phyloP scores from a whole-genome alignment of 2,888 invertebrate genomes.

The Papilio demoleus region DNA sequence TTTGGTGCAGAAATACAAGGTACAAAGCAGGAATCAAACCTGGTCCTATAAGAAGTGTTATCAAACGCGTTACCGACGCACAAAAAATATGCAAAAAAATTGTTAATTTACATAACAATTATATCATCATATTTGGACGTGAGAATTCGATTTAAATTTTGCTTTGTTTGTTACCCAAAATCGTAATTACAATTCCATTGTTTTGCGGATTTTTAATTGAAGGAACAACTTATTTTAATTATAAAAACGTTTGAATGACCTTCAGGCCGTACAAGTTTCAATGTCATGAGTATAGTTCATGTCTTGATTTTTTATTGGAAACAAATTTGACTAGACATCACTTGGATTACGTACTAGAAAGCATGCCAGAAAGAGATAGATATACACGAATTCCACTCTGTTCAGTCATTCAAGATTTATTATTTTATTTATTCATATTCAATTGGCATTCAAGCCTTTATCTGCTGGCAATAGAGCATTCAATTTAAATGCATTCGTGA shows the following conservation, averaged over 20 bases:
- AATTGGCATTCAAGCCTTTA: neutral
- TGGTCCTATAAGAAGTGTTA: no score
- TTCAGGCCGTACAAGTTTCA: neutral
- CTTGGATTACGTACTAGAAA: no score
- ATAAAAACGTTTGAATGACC: neutral
- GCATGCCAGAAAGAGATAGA: neutral
- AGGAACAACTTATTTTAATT: neutral
- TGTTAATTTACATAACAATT: neutral
- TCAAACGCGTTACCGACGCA: no score
- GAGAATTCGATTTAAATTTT: neutral
- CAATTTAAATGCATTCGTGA: constrained; percentile 29
- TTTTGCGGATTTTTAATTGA: neutral
- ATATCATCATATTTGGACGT: constrained; percentile 3
- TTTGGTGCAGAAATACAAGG: neutral
- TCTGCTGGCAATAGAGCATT: neutral
- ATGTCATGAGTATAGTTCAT: neutral
- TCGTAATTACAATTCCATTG: neutral
- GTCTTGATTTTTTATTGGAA: neutral
- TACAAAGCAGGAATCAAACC: no score
- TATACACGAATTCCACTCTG: no score
- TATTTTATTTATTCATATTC: constrained; percentile 12
- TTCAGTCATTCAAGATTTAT: neutral
- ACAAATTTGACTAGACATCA: no score
- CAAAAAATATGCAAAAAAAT: neutral
- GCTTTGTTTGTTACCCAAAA: neutral